These are phyloP conservation scores for Tapera naevia DNA, from an alignment of 2,797 vertebrate species.

Conservation along the genomic window DNA sequence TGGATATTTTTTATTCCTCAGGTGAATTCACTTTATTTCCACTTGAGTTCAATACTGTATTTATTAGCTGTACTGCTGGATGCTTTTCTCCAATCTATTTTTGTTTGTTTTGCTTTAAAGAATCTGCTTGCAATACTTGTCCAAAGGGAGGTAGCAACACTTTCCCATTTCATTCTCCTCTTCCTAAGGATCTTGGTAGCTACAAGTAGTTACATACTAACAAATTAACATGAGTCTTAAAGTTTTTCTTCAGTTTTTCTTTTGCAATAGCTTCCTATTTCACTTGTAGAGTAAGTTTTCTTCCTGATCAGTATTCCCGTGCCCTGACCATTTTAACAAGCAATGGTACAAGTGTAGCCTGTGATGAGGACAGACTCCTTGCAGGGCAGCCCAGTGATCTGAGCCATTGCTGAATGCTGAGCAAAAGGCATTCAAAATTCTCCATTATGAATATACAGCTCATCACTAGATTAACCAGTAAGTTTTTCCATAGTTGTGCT, in stretches of 20 bases:
- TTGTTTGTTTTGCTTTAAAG: not conserved
- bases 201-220: not conserved
- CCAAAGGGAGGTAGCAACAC: not conserved
- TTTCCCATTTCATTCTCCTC: not conserved
- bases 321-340: not conserved
- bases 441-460: not conserved
- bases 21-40: not conserved
- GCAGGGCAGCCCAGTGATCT: not conserved
- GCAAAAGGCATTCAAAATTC: not conserved
- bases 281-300: not conserved
- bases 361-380: not conserved
- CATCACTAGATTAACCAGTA: not conserved
- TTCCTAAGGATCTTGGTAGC: not conserved
- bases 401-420: not conserved
- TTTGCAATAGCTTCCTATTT: not conserved
- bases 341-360: accelerated
- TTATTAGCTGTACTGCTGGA: not conserved
- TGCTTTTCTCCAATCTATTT: not conserved
- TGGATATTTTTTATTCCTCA: not conserved
- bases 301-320: not conserved
- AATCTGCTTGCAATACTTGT: not conserved
- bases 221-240: not conserved
- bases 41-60: not conserved
- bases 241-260: not conserved
- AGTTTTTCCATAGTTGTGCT: not conserved